Evolutionary conservation across 2,888 invertebrate genomes (phyloP), one percentile per base, ranked within the genome.

Genomic region (Xestia ashworthii): DNA sequence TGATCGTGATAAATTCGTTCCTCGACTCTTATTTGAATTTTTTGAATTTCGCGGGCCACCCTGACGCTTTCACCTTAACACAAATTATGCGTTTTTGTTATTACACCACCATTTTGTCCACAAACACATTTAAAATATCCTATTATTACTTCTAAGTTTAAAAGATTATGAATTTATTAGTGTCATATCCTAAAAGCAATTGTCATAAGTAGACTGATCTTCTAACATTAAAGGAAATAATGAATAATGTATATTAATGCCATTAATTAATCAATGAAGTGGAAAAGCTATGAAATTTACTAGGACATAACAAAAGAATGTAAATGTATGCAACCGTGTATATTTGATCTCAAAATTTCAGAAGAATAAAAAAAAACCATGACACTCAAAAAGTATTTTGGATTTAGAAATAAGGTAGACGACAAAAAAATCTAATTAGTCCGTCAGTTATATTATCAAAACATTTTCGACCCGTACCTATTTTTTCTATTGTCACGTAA

Each of bases 81-180:
- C 11, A 50, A 66, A 66, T 44, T 32, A 32, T 32, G 8, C 60
- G 2, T 32, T 60, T 32, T 8, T 16, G 32, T 60, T 60, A 60
- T 32, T 32, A 60, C 19, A 60, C 60, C 19, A 60, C 19, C 60
- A 32, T 60, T 0, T 19, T 5, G 14, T 6, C 19, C 5, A 60
- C 32, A 60, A 60, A 32, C 38, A 62, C 19, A 62, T 19, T 38
- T 11, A 38, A 38, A 64, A 64, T 65, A 22, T 32, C 9, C 48
- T 66, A 71, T 73, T n/a, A 62, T 74, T 79, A 74, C 16, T 80
- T 62, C 41, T 84, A 76, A 82, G 76, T 70, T 72, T 76, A 73
- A 74, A 74, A 85, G 77, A 84, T 77, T 76, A 82, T 79, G 74
- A 85, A 86, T 80, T 79, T 76, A 76, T 67, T 78, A 75, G 85